Evolutionary conservation across 2,888 invertebrate genomes (phyloP).

Genomic region (Sicus ferrugineus): DNA sequence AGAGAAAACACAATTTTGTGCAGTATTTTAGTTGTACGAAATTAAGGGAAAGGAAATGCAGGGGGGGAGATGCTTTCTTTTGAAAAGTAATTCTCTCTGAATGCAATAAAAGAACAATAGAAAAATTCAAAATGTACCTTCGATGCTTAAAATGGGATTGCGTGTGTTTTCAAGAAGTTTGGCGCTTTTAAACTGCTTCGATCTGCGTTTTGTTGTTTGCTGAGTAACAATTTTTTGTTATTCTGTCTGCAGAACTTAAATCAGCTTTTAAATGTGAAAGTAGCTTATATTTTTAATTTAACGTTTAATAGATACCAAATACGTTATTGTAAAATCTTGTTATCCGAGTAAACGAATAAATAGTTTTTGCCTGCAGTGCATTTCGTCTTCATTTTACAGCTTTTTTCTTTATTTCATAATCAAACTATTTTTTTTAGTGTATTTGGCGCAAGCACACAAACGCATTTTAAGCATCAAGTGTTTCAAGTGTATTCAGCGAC

Average conservation of each 20-base stretch:
- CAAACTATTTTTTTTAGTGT: neutral
- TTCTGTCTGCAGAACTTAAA: too few relatives aligned
- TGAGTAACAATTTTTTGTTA: too few relatives aligned
- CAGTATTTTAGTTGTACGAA: conserved; percentile 35
- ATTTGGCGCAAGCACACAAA: neutral
- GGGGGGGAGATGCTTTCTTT: too few relatives aligned
- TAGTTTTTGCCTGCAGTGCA: too few relatives aligned
- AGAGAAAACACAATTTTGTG: conserved; percentile 36
- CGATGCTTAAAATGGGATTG: conserved; percentile 49
- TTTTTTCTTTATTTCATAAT: neutral
- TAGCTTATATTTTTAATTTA: too few relatives aligned
- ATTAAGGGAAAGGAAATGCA: conserved; percentile 36
- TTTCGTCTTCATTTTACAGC: neutral
- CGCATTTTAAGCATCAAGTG: neutral
- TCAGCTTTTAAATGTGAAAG: too few relatives aligned
- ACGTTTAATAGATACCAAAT: too few relatives aligned
- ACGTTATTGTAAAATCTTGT: too few relatives aligned
- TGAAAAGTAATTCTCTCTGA: conserved; percentile 3
- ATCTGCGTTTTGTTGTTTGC: too few relatives aligned
- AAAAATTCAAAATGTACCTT: neutral
- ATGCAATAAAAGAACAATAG: neutral
- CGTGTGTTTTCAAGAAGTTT: conserved; percentile 27
- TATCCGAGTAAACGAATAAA: neutral
- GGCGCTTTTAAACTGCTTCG: too few relatives aligned
- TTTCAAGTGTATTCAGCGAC: too few relatives aligned